Evolutionary conservation across 2,888 invertebrate genomes (phyloP), one percentile per base, ranked within the genome.

Genomic region (Aproaerema taeniolella): DNA sequence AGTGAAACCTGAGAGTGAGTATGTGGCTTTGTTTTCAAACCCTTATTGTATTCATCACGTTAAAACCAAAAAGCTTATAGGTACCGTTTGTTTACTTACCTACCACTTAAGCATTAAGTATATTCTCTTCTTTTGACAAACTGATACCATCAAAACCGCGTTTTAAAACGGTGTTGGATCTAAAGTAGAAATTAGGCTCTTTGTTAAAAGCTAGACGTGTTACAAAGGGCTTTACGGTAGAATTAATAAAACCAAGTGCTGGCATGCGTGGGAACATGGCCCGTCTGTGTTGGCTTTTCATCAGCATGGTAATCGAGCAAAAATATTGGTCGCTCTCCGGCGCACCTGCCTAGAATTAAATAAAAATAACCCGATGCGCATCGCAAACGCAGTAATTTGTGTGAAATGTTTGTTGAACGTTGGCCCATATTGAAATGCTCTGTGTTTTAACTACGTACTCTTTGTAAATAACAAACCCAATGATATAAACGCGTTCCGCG

Each of bases 301-400:
- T 86, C 82, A 85, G 74, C 73, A 86, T 83, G 82, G 68, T 82
- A 86, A 86, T 83, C 81, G 80, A 77, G 67, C 67, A 81, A 85
- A 82, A 86, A 85, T 82, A 83, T 81, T 74, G 77, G 67, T 57
- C 58, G 71, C 58, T 65, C 64, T 66, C 58, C 58, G 58, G 61
- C 67, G 65, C 74, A 79, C 79, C 80, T 78, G 82, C 67, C 74
- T 76, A 67, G 80, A 80, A 83, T 85, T 82, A 82, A 83, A 85
- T 83, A 83, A 81, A 85, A 86, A 86, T 86, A 86, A 74, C 69
- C 66, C 63, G 71, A 65, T 64, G 65, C 62, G 56, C 68, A 61
- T 53, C 65, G 68, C 73, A 78, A 75, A 64, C 61, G 59, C 62
- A 67, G 66, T 67, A 71, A 77, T 77, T 75, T 73, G 65, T 60